phyloP scores from a whole-genome alignment of 2,888 invertebrate genomes.

The Zonitis immaculata region DNA sequence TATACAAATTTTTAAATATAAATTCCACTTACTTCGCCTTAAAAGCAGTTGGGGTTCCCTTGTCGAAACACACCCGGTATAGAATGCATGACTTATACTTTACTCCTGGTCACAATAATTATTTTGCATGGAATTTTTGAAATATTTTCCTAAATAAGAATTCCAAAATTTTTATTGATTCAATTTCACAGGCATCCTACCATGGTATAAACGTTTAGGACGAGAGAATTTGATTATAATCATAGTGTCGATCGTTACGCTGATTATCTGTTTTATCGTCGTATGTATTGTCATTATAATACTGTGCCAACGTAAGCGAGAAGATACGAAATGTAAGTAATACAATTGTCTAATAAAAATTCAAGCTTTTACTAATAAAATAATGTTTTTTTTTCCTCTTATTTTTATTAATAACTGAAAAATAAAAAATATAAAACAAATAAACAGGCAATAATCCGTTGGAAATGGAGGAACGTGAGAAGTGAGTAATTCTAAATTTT shows the following conservation, averaged over 20 bases:
- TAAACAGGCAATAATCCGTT: slow-evolving; percentile 73
- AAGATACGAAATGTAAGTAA: slow-evolving; percentile 76
- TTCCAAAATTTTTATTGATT: too few relatives aligned
- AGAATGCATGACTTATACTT: too few relatives aligned
- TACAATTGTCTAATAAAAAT: slow-evolving; percentile 8
- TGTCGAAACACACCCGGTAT: too few relatives aligned
- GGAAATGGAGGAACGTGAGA: slow-evolving; percentile 78
- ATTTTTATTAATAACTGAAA: slow-evolving; percentile 24
- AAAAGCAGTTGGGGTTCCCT: too few relatives aligned
- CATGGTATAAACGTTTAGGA: slow-evolving; percentile 75
- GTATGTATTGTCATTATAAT: slow-evolving; percentile 82
- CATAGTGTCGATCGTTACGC: slow-evolving; percentile 62
- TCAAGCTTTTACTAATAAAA: slow-evolving; percentile 1
- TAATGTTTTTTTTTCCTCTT: slow-evolving; percentile 7
- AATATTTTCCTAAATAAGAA: too few relatives aligned
- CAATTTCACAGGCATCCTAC: slow-evolving; percentile 68
- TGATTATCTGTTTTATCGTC: slow-evolving; percentile 74
- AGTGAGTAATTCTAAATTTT: slow-evolving; percentile 61
- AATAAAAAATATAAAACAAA: slow-evolving; percentile 48
- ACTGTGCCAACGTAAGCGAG: slow-evolving; percentile 77
- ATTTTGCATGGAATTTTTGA: not conserved
- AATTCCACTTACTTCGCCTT: too few relatives aligned
- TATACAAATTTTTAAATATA: too few relatives aligned
- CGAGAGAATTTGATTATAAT: slow-evolving; percentile 74
- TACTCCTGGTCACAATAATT: slow-evolving; percentile 33